Percentiles rank a stretch among this genome's conserved stretches.
Evolutionary conservation across 1,140 invertebrate species (phyloP).

Genomic region (Forficula auricularia): DNA sequence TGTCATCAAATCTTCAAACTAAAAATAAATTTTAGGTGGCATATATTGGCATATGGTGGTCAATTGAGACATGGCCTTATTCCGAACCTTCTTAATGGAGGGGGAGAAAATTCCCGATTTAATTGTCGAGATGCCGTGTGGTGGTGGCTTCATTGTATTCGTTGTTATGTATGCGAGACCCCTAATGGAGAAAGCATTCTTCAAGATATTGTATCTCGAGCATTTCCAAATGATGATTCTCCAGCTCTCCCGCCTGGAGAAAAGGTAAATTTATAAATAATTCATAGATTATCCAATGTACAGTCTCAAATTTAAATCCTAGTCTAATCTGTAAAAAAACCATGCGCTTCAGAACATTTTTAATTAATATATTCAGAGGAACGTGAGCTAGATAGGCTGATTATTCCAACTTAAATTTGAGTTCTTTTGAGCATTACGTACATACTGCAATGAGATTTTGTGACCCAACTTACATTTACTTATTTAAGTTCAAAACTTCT

Average conservation of each 20-base stretch:
- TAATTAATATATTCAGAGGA: no score
- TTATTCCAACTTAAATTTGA: no score
- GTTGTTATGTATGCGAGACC: constrained; percentile 52
- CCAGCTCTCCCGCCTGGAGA: constrained; percentile 38
- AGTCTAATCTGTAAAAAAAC: no score
- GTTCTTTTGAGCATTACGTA: no score
- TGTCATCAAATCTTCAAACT: not conserved
- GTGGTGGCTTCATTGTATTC: constrained; percentile 95
- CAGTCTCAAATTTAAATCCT: no score
- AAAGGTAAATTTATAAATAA: constrained; percentile 27
- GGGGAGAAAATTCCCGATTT: constrained; percentile 65
- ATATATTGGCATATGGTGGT: constrained; percentile 79
- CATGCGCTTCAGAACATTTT: no score
- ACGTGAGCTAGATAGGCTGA: no score
- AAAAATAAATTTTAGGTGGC: constrained; percentile 32
- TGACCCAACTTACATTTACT: no score
- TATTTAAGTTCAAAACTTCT: no score
- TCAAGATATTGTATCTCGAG: constrained; percentile 57
- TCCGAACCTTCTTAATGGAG: constrained; percentile 87
- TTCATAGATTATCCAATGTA: no score
- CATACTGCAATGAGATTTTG: no score
- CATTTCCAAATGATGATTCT: constrained; percentile 67
- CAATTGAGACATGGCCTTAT: constrained; percentile 93
- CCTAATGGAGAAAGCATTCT: constrained; percentile 58
- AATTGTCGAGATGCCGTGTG: constrained; percentile 96